phyloP scores from a whole-genome alignment of 2,797 vertebrate genomes.

The Taeniopygia guttata region DNA sequence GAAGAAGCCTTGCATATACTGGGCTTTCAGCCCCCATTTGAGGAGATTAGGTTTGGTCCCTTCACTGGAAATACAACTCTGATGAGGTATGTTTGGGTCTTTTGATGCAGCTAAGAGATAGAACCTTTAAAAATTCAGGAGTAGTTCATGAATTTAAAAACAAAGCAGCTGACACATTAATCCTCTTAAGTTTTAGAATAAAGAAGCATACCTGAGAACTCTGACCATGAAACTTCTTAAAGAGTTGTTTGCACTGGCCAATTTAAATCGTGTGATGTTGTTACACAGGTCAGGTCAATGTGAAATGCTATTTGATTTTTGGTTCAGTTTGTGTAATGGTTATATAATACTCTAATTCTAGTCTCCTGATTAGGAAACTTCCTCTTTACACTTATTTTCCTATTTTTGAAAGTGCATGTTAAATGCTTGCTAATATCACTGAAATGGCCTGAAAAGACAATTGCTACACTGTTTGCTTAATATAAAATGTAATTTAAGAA shows the following conservation, averaged over 20 bases:
- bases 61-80: slow-evolving; percentile 98
- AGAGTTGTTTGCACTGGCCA: neutral
- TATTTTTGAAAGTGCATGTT: neutral
- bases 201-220: neutral
- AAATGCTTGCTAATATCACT: neutral
- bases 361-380: neutral
- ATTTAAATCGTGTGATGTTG: neutral
- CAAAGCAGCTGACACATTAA: neutral
- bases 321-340: neutral
- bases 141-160: neutral
- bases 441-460: neutral
- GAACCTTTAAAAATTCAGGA: neutral
- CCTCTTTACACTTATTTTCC: neutral
- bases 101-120: neutral
- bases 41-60: slow-evolving; percentile 97
- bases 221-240: neutral
- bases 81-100: slow-evolving; percentile 81
- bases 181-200: neutral
- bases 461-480: neutral
- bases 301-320: neutral
- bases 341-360: neutral
- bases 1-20: slow-evolving; percentile 95
- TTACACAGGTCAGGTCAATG: neutral
- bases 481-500: neutral
- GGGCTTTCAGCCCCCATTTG: slow-evolving; percentile 97